Evolutionary conservation across 2,797 vertebrate species (phyloP).

Genomic region (Paratrypauchen microcephalus): DNA sequence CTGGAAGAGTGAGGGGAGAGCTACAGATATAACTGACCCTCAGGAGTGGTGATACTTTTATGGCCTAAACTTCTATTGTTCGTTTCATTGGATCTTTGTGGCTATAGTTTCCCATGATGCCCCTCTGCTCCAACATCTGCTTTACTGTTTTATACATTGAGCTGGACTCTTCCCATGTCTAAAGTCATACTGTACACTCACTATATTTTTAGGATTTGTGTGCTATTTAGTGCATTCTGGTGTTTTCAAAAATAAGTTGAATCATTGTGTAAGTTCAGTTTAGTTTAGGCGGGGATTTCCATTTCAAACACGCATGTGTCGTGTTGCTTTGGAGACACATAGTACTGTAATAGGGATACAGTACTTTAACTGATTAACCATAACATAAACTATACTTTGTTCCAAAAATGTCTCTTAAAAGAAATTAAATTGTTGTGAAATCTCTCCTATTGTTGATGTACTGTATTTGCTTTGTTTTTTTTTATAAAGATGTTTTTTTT

Average conservation of each 20-base stretch:
- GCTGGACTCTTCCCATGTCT: slow-evolving; percentile 30
- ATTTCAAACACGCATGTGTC: too few species aligned
- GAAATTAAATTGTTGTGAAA: too few species aligned
- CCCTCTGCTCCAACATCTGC: slow-evolving; percentile 37
- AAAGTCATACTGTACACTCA: slow-evolving; percentile 14
- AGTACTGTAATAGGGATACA: too few species aligned
- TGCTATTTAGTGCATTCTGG: slow-evolving; percentile 17
- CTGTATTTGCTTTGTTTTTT: too few species aligned
- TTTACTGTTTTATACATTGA: slow-evolving; percentile 31
- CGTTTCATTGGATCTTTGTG: slow-evolving; percentile 23
- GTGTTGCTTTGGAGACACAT: too few species aligned
- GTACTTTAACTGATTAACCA: too few species aligned
- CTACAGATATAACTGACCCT: slow-evolving; percentile 18
- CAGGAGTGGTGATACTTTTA: slow-evolving; percentile 22
- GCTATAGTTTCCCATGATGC: slow-evolving; percentile 33
- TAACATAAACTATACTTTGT: too few species aligned
- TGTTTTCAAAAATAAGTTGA: not conserved
- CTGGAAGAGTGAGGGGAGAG: slow-evolving; percentile 11
- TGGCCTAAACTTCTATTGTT: slow-evolving; percentile 31
- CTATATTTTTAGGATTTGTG: slow-evolving; percentile 10
- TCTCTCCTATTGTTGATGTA: too few species aligned
- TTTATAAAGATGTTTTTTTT: too few species aligned
- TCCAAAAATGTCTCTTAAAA: too few species aligned
- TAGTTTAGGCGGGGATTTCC: too few species aligned
- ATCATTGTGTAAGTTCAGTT: too few species aligned